Base-by-base conservation (phyloP, 2,113 vertebrate genomes). In the Lampris incognitus region DNA sequence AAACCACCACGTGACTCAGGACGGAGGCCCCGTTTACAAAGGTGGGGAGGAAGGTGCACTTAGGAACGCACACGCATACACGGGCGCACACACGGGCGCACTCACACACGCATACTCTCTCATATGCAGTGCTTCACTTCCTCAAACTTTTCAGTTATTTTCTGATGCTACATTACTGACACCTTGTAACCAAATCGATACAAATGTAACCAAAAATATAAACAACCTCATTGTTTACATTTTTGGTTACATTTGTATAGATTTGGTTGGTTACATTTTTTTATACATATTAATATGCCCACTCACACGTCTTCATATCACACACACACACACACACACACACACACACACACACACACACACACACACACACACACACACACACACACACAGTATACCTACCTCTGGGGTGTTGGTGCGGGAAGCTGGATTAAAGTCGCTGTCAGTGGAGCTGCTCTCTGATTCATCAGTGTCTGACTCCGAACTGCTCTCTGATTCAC, bases 401-500 rank as follows among this genome's bases (percentile, higher is more conserved):
- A 99, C 98, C 97, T 99, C 97, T 0, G 98, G 97, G 0, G 96
- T 97, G 78, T 94, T 90, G 64, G 91, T 95, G 46, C 96, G 95
- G 0, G 96, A 95, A 3, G 94, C 93, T 83, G 94, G 94, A 62
- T 97, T 97, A 88, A 95, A 95, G 80, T 98, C 97, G 5, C 97
- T 98, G 94, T 97, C 96, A 0, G 95, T 98, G 86, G 96, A 98
- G 92, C 96, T 97, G 94, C 95, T 97, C 88, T 98, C 97, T 0
- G 91, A 92, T 72, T 96, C 96, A 77, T 98, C 96, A 0, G 97
- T 97, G 91, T 98, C 97, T 0, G 97, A 98, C 88, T 98, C 97
- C 0, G 97, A 98, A 90, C 96, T 98, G 94, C 96, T 97, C 87
- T 98, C 97, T 0, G 97, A 98, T 88, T 98, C 97, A 2, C 97